phyloP scores from a whole-genome alignment of 2,797 vertebrate genomes.

The Halcyon smyrnensis region DNA sequence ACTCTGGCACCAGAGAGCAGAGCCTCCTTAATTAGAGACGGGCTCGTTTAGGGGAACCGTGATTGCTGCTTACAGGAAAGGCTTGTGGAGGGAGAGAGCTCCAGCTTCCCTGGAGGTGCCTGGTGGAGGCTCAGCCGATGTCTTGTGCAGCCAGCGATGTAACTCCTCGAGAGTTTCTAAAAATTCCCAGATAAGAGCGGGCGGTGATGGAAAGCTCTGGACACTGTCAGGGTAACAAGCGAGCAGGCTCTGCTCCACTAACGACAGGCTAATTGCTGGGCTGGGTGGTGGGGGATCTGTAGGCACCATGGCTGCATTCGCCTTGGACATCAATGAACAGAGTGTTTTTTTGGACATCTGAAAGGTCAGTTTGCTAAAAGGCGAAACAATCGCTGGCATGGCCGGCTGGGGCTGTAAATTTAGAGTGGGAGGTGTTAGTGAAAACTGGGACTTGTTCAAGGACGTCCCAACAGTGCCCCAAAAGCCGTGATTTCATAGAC shows the following conservation, averaged over 20 bases:
- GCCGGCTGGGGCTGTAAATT: not conserved
- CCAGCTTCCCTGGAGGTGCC: not conserved
- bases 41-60: not conserved
- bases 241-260: not conserved
- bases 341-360: constrained; percentile 34
- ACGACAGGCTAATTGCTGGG: not conserved
- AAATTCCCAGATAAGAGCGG: not conserved
- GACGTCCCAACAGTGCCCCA: constrained; percentile 50
- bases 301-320: not conserved
- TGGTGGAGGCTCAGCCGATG: not conserved
- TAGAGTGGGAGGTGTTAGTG: constrained; percentile 55
- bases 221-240: not conserved
- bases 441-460: constrained; percentile 48
- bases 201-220: not conserved
- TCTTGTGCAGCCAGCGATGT: not conserved
- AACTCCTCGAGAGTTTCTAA: not conserved
- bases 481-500: constrained; percentile 47
- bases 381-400: constrained; percentile 8
- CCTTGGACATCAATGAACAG: not conserved
- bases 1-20: not conserved
- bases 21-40: not conserved
- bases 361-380: constrained; percentile 38
- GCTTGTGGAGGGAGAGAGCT: not conserved
- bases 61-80: not conserved
- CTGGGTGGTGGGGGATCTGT: not conserved